phyloP scores from a whole-genome alignment of 2,888 invertebrate species.

The Epsilonema sp. region DNA sequence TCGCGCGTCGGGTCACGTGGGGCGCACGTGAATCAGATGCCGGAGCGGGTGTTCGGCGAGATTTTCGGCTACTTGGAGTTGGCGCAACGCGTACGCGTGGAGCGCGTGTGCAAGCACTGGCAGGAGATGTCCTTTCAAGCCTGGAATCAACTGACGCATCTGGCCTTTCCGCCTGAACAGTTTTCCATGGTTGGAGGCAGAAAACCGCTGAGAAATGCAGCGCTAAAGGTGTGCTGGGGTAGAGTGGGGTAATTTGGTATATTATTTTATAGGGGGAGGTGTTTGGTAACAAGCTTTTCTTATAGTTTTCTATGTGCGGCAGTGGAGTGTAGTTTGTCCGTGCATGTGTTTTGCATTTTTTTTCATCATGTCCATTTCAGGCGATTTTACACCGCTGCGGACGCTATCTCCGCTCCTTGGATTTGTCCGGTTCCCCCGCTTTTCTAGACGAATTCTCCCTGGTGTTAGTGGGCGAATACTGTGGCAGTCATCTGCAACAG shows the following conservation, averaged over 20 bases:
- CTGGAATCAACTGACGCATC: not conserved
- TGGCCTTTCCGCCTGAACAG: not conserved
- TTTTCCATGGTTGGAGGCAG: not conserved
- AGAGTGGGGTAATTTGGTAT: too few relatives aligned
- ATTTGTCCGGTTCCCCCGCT: not conserved
- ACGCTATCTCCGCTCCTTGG: slow-evolving; percentile 1
- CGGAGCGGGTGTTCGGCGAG: slow-evolving; percentile 14
- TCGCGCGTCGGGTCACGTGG: not conserved
- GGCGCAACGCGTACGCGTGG: slow-evolving; percentile 20
- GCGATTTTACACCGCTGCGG: slow-evolving; percentile 13
- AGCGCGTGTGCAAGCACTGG: slow-evolving; percentile 23
- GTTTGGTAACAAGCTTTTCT: too few relatives aligned
- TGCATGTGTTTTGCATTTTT: too few relatives aligned
- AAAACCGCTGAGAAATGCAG: slow-evolving; percentile 17
- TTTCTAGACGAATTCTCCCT: slow-evolving; percentile 4
- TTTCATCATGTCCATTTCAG: too few relatives aligned
- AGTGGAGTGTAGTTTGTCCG: too few relatives aligned
- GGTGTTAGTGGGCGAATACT: slow-evolving; percentile 1
- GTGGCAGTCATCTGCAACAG: not conserved
- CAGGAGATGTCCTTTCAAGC: slow-evolving; percentile 15
- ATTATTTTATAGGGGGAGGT: too few relatives aligned
- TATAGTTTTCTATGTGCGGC: too few relatives aligned
- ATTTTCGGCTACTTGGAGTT: slow-evolving; percentile 18
- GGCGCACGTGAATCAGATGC: slow-evolving; percentile 9
- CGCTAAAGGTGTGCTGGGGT: too few relatives aligned